These are phyloP conservation scores for Copsychus sechellarum DNA, from an alignment of 2,113 vertebrate species.

Conservation along the genomic window DNA sequence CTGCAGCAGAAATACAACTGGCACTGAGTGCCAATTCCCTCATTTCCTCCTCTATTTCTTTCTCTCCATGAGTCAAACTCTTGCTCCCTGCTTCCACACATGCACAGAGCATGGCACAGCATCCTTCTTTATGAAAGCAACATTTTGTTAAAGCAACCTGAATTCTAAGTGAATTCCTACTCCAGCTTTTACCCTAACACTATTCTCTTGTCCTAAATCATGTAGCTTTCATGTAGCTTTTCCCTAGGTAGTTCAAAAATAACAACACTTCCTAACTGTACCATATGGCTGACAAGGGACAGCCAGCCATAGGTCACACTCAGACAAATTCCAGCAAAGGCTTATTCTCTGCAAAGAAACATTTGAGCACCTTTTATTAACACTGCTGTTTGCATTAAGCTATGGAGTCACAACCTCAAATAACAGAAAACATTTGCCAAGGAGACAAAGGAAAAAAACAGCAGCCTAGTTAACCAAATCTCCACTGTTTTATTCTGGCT, in stretches of 20 bases:
- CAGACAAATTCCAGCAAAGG: constrained; percentile 1
- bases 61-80: neutral
- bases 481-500: neutral
- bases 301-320: neutral
- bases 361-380: constrained; percentile 21
- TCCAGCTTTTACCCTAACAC: neutral
- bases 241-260: constrained; percentile 16
- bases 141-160: neutral
- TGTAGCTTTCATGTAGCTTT: neutral
- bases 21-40: neutral
- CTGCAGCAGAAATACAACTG: neutral
- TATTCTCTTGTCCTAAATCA: neutral
- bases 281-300: neutral
- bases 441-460: neutral
- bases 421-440: neutral
- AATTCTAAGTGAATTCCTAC: neutral
- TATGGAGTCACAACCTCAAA: neutral
- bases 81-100: neutral
- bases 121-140: neutral
- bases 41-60: neutral
- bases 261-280: neutral
- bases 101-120: neutral
- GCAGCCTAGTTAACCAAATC: neutral
- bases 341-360: constrained; percentile 7
- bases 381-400: neutral